Percentiles rank a stretch among this genome's conserved stretches.
These are phyloP conservation scores for Hypothenemus hampei DNA, from an alignment of 1,140 invertebrate genomes.

Conservation along the genomic window DNA sequence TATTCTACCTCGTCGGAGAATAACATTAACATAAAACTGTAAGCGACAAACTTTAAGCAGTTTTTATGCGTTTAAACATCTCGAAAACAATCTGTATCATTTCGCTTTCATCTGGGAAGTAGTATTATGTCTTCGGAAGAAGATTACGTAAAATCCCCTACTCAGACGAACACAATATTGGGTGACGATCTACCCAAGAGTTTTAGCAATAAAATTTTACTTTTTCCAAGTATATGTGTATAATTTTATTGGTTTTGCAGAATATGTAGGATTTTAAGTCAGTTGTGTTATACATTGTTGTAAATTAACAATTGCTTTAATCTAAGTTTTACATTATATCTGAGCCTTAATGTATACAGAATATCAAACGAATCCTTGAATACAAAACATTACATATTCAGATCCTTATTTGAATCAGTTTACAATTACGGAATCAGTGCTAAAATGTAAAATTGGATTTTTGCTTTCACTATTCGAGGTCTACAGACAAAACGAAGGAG, in stretches of 20 bases:
- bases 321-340: not conserved
- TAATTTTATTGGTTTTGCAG: not conserved
- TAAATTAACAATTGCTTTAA: not conserved
- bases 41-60: not conserved
- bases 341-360: not conserved
- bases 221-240: not conserved
- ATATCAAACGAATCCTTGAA: not conserved
- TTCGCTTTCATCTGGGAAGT: constrained; percentile 27
- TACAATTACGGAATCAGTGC: constrained; percentile 1
- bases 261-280: not conserved
- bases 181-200: constrained; percentile 1
- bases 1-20: not conserved
- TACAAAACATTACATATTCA: not conserved
- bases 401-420: not conserved
- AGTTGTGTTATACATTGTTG: not conserved
- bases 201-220: constrained; percentile 9
- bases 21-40: not conserved
- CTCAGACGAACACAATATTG: not conserved
- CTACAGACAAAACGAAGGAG: constrained; percentile 5
- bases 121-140: constrained; percentile 15
- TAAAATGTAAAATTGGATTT: constrained; percentile 11
- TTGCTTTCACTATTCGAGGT: constrained; percentile 26
- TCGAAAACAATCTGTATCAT: not conserved
- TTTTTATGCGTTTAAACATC: not conserved
- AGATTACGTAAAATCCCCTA: constrained; percentile 18